Evolutionary conservation across 2,888 invertebrate genomes (phyloP).

Genomic region (Parascotia fuliginaria): DNA sequence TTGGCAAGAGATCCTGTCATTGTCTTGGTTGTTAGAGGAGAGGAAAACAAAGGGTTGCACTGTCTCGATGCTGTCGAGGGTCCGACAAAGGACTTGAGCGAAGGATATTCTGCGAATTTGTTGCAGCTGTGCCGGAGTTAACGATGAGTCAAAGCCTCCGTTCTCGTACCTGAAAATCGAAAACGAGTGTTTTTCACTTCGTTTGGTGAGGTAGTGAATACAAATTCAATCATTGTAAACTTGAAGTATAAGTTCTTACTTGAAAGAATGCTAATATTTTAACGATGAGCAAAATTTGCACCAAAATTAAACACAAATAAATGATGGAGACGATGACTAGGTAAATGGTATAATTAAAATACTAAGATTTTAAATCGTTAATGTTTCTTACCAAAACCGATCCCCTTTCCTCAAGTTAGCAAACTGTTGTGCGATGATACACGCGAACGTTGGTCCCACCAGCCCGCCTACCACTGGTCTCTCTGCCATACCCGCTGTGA

Average conservation of each 20-base stretch:
- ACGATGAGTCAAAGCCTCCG: slow-evolving; percentile 89
- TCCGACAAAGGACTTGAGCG: slow-evolving; percentile 90
- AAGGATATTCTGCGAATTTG: slow-evolving; percentile 90
- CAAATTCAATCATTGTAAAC: no score
- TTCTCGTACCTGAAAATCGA: slow-evolving; percentile 89
- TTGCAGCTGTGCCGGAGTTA: slow-evolving; percentile 91
- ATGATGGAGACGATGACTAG: no score
- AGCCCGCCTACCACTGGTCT: slow-evolving; percentile 91
- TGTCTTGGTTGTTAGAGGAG: slow-evolving; percentile 85
- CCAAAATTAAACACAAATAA: no score
- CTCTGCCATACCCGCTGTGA: slow-evolving; percentile 93
- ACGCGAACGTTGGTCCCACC: slow-evolving; percentile 95
- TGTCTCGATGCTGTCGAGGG: slow-evolving; percentile 87
- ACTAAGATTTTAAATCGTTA: no score
- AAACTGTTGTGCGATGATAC: slow-evolving; percentile 95
- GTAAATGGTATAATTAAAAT: not conserved
- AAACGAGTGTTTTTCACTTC: no score
- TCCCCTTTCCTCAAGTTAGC: slow-evolving; percentile 91
- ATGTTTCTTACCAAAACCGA: slow-evolving; percentile 87
- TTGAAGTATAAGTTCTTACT: no score
- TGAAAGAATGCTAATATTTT: no score
- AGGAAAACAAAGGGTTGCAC: slow-evolving; percentile 91
- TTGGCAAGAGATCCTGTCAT: slow-evolving; percentile 85
- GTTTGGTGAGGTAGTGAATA: no score
- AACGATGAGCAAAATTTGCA: no score